These are phyloP conservation scores for Cephalopterus ornatus DNA, from an alignment of 2,113 vertebrate species.

Conservation along the genomic window DNA sequence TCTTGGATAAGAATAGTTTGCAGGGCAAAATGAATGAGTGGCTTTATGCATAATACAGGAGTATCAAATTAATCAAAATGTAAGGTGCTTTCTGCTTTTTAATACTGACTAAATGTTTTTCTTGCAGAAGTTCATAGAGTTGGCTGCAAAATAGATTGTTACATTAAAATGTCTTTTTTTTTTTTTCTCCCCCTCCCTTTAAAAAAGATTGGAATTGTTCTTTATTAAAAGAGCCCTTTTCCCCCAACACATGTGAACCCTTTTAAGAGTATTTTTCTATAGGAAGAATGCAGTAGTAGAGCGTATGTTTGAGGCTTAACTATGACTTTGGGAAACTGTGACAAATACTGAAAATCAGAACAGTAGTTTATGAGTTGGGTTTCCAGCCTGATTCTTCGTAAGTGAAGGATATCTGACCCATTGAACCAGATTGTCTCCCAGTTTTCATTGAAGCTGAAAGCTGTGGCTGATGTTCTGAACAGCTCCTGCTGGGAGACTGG, in stretches of 20 bases:
- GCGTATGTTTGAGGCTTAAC: neutral
- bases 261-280: neutral
- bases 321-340: neutral
- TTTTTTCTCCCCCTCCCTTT: rapidly evolving
- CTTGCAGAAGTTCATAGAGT: neutral
- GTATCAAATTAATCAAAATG: slow-evolving; percentile 65
- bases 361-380: neutral
- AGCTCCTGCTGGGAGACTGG: neutral
- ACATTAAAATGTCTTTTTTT: neutral
- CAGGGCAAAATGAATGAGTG: slow-evolving; percentile 46
- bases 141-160: neutral
- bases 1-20: slow-evolving; percentile 56
- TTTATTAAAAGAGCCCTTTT: neutral
- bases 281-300: neutral
- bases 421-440: neutral
- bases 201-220: neutral
- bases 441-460: neutral
- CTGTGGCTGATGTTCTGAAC: neutral
- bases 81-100: slow-evolving; percentile 44
- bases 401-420: neutral
- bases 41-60: slow-evolving; percentile 49
- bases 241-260: neutral
- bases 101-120: slow-evolving; percentile 49
- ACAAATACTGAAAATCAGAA: neutral
- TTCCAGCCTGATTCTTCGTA: neutral